Evolutionary conservation across 2,888 invertebrate species (phyloP).

Genomic region (Stictocephala bisonia): DNA sequence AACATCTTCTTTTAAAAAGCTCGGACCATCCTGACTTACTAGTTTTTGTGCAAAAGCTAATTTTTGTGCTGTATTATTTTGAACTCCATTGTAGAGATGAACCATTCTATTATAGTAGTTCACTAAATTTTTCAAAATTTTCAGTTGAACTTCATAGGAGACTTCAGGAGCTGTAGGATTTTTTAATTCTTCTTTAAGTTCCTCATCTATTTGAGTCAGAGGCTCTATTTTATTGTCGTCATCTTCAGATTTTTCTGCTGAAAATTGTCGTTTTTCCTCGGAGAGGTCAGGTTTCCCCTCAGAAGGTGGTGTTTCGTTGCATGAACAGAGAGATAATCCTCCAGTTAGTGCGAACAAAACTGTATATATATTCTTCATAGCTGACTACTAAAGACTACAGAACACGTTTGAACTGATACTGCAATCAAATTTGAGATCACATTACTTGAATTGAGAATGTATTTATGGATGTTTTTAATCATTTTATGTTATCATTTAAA

Average conservation of each 20-base stretch:
- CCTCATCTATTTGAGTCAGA: neutral
- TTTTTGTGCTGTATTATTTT: neutral
- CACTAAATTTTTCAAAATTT: neutral
- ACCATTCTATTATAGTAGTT: neutral
- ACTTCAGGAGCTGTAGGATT: neutral
- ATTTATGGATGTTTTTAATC: too few relatives aligned
- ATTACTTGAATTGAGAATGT: too few relatives aligned
- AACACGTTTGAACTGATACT: neutral
- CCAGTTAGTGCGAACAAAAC: too few relatives aligned
- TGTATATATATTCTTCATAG: too few relatives aligned
- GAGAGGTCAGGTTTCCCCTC: neutral
- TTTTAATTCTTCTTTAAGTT: neutral
- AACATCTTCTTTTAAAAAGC: neutral
- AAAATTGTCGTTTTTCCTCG: constrained; percentile 2
- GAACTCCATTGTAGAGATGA: neutral
- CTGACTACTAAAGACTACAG: too few relatives aligned
- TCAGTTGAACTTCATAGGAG: constrained; percentile 6
- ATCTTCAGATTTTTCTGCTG: too few relatives aligned
- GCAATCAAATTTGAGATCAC: constrained; percentile 18
- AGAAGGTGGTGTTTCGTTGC: too few relatives aligned
- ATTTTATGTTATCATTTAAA: too few relatives aligned
- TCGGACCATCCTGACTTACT: neutral
- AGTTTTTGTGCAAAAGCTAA: neutral
- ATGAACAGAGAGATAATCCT: too few relatives aligned
- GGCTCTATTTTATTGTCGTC: neutral